Conservation (phyloP, 2,797 vertebrate genomes). For the Helarctos malayanus region DNA sequence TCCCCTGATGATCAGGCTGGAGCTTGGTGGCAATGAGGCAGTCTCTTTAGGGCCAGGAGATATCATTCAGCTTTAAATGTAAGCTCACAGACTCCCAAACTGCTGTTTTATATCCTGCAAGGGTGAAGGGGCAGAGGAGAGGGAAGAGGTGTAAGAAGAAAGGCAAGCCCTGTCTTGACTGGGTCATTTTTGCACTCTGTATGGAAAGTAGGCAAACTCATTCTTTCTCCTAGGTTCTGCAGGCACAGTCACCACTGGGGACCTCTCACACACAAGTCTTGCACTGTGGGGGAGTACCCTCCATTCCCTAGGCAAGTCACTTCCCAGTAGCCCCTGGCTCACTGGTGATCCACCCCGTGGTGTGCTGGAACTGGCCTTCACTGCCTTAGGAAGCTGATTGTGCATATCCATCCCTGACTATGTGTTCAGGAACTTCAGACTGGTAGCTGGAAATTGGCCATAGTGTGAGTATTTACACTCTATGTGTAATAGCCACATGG, state of each 20-base stretch:
- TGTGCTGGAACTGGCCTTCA: background rate
- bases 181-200: background rate
- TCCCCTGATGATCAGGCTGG: background rate
- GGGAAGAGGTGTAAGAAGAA: background rate
- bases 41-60: background rate
- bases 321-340: background rate
- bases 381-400: background rate
- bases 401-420: background rate
- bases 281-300: background rate
- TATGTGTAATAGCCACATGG: background rate
- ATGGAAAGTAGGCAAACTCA: background rate
- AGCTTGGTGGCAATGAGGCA: background rate
- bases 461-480: background rate
- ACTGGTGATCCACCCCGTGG: no score
- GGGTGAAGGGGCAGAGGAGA: background rate
- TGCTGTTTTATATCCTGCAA: background rate
- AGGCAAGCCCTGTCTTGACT: background rate
- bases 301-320: background rate
- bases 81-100: background rate
- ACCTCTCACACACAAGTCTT: background rate
- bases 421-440: background rate
- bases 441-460: background rate
- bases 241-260: background rate
- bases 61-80: slow-evolving; percentile 40
- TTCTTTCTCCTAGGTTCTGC: background rate